Percentiles rank a stretch among this genome's conserved stretches.
Conservation (phyloP, 1,140 invertebrate species). For the Caerostris darwini region DNA sequence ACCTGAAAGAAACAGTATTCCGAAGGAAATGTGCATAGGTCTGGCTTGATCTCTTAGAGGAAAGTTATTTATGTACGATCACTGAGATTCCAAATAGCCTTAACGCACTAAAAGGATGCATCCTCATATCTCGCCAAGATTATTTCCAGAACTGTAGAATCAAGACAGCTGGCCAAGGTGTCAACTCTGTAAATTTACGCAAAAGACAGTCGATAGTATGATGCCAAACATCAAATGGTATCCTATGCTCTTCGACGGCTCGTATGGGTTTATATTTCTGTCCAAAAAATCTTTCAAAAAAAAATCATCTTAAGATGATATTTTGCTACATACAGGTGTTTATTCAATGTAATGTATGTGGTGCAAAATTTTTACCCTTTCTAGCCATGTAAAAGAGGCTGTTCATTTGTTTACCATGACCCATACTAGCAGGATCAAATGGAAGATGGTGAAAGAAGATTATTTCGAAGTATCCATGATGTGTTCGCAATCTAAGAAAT, state of each 20-base stretch:
- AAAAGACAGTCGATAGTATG: background rate
- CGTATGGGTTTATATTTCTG: background rate
- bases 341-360: background rate
- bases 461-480: no score
- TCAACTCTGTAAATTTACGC: background rate
- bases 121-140: background rate
- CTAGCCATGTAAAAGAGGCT: no score
- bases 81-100: no score
- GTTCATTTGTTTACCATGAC: no score
- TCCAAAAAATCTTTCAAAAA: conserved; percentile 64
- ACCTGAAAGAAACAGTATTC: no score
- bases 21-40: no score
- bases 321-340: background rate
- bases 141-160: background rate
- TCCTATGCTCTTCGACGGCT: background rate
- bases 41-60: no score
- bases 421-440: no score
- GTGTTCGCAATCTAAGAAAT: no score
- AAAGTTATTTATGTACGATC: no score
- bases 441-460: no score
- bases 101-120: no score
- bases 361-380: background rate
- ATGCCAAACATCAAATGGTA: background rate
- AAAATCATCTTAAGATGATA: conserved; percentile 19
- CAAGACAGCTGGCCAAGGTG: background rate